These are phyloP conservation scores for Saccostrea glomerata DNA, from an alignment of 1,140 invertebrate species.

Conservation along the genomic window DNA sequence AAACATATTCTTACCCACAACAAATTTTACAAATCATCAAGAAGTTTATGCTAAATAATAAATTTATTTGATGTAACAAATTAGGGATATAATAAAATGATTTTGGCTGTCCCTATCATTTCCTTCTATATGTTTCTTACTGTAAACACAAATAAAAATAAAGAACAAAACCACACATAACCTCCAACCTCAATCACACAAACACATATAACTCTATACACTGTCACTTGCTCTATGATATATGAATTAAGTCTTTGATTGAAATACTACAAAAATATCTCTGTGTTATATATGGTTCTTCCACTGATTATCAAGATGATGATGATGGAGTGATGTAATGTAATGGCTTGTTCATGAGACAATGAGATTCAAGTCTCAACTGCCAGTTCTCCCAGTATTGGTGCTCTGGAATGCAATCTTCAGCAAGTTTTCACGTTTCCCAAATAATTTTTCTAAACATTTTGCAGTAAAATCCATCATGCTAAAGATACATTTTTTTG, in stretches of 20 bases:
- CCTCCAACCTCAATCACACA: conserved; percentile 4
- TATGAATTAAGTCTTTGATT: conserved; percentile 32
- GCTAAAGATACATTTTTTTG: conserved; percentile 37
- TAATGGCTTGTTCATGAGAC: conserved; percentile 29
- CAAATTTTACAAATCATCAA: too few species aligned
- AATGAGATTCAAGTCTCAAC: conserved; percentile 29
- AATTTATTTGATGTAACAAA: too few species aligned
- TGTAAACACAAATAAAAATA: background rate
- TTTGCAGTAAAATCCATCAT: conserved; percentile 30
- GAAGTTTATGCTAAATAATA: too few species aligned
- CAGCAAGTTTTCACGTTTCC: background rate
- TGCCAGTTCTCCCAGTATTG: conserved; percentile 11
- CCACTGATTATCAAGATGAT: conserved; percentile 31
- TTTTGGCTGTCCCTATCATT: too few species aligned
- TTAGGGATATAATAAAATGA: too few species aligned
- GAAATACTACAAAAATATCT: conserved; percentile 35
- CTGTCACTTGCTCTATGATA: background rate
- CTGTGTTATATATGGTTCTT: conserved; percentile 36
- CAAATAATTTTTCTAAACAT: conserved; percentile 11
- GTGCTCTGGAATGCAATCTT: conserved; percentile 26
- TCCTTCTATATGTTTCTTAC: too few species aligned
- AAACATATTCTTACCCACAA: too few species aligned
- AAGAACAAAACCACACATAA: background rate
- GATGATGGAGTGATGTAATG: conserved; percentile 27
- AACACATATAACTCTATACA: background rate